A percentile compares a stretch with the other conserved stretches of the same genome.
These are phyloP conservation scores for Eremobia ochroleuca DNA, from an alignment of 2,888 invertebrate genomes.

Conservation along the genomic window DNA sequence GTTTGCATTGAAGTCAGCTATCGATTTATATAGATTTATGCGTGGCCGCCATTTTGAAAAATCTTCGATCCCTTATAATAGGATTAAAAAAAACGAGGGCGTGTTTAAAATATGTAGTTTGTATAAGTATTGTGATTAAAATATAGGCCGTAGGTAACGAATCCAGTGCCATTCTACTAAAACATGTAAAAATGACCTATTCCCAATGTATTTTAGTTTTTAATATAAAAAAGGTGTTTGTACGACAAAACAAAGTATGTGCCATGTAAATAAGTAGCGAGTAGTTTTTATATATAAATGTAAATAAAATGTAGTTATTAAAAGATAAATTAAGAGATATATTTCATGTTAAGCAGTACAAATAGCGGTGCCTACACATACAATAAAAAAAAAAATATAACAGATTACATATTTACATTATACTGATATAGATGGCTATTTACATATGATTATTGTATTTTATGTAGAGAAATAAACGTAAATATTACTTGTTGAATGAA, in stretches of 20 bases:
- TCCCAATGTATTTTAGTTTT: slow-evolving; percentile 58
- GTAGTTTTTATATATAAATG: slow-evolving; percentile 54
- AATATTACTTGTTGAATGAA: slow-evolving; percentile 75
- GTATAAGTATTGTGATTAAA: slow-evolving; percentile 64
- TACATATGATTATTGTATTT: slow-evolving; percentile 70
- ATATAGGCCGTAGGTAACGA: slow-evolving; percentile 61
- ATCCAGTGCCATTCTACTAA: slow-evolving; percentile 81
- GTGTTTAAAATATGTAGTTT: slow-evolving; percentile 27
- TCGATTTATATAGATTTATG: not conserved
- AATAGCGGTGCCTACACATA: slow-evolving; percentile 78
- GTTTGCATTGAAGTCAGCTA: not conserved
- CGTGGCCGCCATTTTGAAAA: not conserved
- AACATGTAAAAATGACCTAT: slow-evolving; percentile 71
- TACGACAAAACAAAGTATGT: slow-evolving; percentile 82
- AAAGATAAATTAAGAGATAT: slow-evolving; percentile 65
- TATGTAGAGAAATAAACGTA: slow-evolving; percentile 59
- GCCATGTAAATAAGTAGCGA: slow-evolving; percentile 86
- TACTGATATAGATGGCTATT: slow-evolving; percentile 65
- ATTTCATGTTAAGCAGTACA: slow-evolving; percentile 76
- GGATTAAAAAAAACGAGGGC: too few species aligned
- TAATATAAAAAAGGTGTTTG: slow-evolving; percentile 61
- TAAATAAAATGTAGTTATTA: slow-evolving; percentile 57
- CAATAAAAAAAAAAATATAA: slow-evolving; percentile 48
- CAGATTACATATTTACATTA: slow-evolving; percentile 66
- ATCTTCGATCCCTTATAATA: not conserved